Conservation (phyloP, 2,888 invertebrate genomes). For the Ormyrus thymus region DNA sequence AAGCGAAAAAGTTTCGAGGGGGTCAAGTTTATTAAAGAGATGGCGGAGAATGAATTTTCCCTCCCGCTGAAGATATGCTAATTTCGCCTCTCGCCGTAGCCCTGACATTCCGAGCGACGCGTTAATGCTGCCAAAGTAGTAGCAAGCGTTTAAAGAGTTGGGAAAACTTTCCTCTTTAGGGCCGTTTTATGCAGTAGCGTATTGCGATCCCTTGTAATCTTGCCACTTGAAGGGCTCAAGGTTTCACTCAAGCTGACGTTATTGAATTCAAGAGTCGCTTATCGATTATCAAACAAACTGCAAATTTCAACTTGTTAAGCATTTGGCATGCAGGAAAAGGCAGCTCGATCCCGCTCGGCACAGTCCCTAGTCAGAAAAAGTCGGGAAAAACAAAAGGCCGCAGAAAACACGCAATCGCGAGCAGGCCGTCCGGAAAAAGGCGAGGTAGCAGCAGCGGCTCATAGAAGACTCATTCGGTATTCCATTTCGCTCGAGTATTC, state of each 20-base stretch:
- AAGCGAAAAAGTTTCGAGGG: constrained; percentile 43
- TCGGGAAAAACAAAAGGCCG: no score
- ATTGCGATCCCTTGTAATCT: constrained; percentile 21
- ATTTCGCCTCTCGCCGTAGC: no score
- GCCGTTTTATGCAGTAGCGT: constrained; percentile 16
- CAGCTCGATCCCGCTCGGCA: no score
- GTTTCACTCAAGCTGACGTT: constrained; percentile 25
- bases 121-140: background rate
- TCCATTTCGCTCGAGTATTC: constrained; percentile 72
- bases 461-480: constrained; percentile 68
- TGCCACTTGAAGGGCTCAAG: constrained; percentile 27
- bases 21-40: constrained; percentile 18
- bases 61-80: background rate
- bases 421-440: no score
- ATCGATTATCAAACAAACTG: background rate
- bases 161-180: constrained; percentile 14
- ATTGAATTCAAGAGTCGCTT: constrained; percentile 41
- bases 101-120: no score
- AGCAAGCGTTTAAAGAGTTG: constrained; percentile 7
- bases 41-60: constrained; percentile 16
- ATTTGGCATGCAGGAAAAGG: background rate
- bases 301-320: background rate
- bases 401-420: background rate
- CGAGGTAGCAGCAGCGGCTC: constrained; percentile 37
- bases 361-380: no score